These are phyloP conservation scores for Lithobates pipiens DNA, from an alignment of 2,797 vertebrate species.

Conservation along the genomic window DNA sequence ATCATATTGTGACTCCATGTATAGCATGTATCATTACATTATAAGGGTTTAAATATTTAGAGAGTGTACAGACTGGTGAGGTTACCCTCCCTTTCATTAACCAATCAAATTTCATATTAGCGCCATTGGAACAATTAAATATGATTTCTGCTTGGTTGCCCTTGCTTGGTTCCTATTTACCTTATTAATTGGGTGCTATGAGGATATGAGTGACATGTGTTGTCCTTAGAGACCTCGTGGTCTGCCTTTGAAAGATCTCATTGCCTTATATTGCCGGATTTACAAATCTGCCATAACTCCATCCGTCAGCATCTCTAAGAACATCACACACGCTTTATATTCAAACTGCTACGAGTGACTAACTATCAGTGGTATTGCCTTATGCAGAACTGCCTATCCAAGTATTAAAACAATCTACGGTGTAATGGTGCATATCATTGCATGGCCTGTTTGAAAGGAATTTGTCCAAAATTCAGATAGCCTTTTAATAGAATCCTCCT, in stretches of 20 bases:
- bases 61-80: not conserved
- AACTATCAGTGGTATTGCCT: not conserved
- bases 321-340: not conserved
- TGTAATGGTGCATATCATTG: not conserved
- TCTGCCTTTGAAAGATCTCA: too few relatives aligned
- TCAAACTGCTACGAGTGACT: not conserved
- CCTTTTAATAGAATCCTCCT: not conserved
- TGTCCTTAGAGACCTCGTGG: not conserved
- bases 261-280: not conserved
- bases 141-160: not conserved
- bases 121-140: not conserved
- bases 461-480: not conserved
- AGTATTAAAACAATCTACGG: not conserved
- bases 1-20: not conserved
- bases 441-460: constrained; percentile 21
- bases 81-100: not conserved
- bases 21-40: not conserved
- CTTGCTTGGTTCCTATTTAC: not conserved
- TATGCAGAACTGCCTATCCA: not conserved
- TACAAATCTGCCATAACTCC: not conserved
- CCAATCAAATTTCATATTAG: not conserved
- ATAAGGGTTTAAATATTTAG: not conserved
- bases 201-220: not conserved
- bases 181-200: not conserved
- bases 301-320: not conserved